Base-by-base conservation (phyloP, 1,140 invertebrate species). In the Drosophila melanogaster region DNA sequence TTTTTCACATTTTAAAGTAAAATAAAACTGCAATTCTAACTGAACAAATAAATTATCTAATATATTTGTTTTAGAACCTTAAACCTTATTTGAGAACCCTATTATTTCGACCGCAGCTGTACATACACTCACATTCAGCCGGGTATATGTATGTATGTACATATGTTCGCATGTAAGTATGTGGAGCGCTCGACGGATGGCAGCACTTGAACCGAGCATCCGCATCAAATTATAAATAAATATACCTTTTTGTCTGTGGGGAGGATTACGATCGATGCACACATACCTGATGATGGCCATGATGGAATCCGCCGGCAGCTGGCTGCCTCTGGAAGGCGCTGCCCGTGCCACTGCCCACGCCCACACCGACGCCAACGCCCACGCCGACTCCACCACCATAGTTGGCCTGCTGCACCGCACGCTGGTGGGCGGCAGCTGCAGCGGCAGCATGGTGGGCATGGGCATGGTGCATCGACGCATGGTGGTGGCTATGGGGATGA, bases 251-350 rank as follows among this genome's bases (percentile, higher is more conserved):
- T 33, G 24, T 58, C 46, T 33, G 40, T 67, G 64, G 37, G 46
- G 64, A 72, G 81, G 78, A 85, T 85, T 74, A 81, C 41, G 62
- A 77, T 81, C 79, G 58, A 64, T 77, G 58, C 56, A 37, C 22
- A 49, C 84, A 77, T 80, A 92, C 91, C 91, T 92, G 91, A 79
- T 92, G 91, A 70, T 91, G 91, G 30, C 87, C 86, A 81, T 90
- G 90, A 91, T 92, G 91, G 62, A 90, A 92, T 35, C 91, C 91
- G 46, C 69, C 71, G 53, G 79, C 24, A 35, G 78, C 65, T 49
- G 84, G 77, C 62, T 90, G 91, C 33, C 90, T 77, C 72, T 92
- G 90, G 57, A 91, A 91, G 57, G 90, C 91, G 79, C 91, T 92
- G 66, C 78, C 90, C 5, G 84, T 65, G 38, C 77, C 69, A 41